Evolutionary conservation across 2,888 invertebrate species (phyloP).

Genomic region (Uloborus plumipes): DNA sequence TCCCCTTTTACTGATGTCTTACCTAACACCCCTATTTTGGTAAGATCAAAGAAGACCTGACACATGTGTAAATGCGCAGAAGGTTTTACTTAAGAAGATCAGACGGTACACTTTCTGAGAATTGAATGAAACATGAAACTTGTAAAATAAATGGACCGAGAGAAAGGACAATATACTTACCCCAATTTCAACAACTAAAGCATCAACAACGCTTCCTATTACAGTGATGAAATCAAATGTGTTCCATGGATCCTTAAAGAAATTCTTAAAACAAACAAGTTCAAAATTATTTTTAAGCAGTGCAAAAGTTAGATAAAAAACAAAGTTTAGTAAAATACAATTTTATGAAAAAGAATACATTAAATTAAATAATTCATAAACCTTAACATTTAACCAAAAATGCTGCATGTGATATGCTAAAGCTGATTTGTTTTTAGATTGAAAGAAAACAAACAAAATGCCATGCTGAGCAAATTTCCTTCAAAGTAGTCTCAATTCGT

Average conservation of each 20-base stretch:
- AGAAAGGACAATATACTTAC: constrained; percentile 78
- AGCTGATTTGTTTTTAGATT: constrained; percentile 5
- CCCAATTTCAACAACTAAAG: constrained; percentile 96
- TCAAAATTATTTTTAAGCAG: not conserved
- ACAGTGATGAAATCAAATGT: constrained; percentile 99
- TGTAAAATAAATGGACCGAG: not conserved
- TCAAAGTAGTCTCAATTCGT: not conserved
- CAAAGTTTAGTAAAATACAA: not conserved
- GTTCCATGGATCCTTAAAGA: constrained; percentile 99
- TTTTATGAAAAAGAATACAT: not conserved
- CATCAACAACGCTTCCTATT: constrained; percentile 99
- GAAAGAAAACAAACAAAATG: not conserved
- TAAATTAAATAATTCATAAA: not conserved
- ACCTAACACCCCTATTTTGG: no score
- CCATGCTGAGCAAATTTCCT: constrained; percentile 39
- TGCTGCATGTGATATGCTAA: constrained; percentile 65
- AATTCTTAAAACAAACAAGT: constrained; percentile 80
- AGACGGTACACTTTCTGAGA: no score
- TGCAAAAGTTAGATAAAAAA: not conserved
- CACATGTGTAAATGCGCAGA: no score
- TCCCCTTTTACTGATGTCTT: no score
- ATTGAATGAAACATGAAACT: not conserved
- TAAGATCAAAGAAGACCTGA: no score
- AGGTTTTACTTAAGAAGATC: no score
- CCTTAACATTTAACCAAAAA: constrained; percentile 1